These are phyloP conservation scores for Nothoprocta pentlandii DNA, from an alignment of 2,113 vertebrate species.

Conservation along the genomic window DNA sequence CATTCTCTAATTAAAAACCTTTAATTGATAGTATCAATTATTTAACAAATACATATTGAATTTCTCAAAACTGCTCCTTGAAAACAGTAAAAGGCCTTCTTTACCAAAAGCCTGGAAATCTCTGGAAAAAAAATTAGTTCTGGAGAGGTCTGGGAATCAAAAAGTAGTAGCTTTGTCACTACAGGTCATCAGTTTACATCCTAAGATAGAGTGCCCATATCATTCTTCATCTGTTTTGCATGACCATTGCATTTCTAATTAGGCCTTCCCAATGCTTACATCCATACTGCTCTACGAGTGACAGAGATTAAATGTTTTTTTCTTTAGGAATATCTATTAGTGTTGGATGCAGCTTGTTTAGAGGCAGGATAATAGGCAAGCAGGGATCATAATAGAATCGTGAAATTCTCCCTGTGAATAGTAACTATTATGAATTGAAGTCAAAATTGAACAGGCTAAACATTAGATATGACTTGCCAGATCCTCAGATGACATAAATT, in stretches of 20 bases:
- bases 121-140: not conserved
- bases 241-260: conserved; percentile 36
- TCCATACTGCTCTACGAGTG: not conserved
- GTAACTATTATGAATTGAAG: not conserved
- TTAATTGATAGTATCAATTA: not conserved
- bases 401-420: conserved; percentile 30
- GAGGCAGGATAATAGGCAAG: not conserved
- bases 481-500: conserved; percentile 6
- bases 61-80: not conserved
- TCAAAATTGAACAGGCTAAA: not conserved
- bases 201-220: not conserved
- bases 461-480: not conserved
- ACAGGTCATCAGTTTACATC: not conserved
- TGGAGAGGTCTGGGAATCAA: not conserved
- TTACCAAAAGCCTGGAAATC: not conserved
- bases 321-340: not conserved
- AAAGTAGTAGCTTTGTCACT: not conserved
- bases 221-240: conserved; percentile 23
- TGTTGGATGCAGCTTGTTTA: not conserved
- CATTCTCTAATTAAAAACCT: conserved; percentile 15
- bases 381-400: not conserved
- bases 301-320: not conserved
- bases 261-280: conserved; percentile 7
- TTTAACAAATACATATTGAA: not conserved
- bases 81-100: conserved; percentile 15